Evolutionary conservation across 2,113 vertebrate species (phyloP).

Genomic region (Micronycteris hirsuta): DNA sequence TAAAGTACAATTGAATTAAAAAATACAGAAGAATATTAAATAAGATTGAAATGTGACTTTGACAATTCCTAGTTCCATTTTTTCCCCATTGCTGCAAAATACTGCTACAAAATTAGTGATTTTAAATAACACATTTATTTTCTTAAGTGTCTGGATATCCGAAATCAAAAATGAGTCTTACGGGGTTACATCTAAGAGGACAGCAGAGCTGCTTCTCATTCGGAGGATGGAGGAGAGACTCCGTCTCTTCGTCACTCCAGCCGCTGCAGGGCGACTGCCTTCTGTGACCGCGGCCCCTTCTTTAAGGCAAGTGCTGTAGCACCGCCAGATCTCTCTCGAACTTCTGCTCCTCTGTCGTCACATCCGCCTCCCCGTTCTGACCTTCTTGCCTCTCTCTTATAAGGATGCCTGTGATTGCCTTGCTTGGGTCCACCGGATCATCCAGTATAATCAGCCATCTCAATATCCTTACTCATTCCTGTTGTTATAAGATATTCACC

Average conservation of each 20-base stretch:
- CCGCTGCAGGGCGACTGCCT: background rate
- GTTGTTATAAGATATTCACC: background rate
- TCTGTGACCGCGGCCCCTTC: background rate
- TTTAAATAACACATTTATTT: background rate
- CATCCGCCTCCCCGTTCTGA: background rate
- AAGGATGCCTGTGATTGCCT: background rate
- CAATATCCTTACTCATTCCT: background rate
- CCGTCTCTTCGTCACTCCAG: background rate
- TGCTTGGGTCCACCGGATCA: background rate
- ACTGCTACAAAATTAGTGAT: background rate
- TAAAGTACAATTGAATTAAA: no score
- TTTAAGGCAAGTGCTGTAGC: background rate
- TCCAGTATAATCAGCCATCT: background rate
- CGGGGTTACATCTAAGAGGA: background rate
- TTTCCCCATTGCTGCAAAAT: background rate
- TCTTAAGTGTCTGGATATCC: background rate
- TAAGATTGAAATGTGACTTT: background rate
- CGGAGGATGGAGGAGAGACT: background rate
- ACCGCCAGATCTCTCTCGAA: background rate
- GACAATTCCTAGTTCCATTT: background rate
- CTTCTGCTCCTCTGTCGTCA: background rate
- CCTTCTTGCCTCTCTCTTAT: background rate
- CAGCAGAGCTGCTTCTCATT: background rate
- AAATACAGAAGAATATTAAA: background rate
- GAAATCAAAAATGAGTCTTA: background rate